A percentile compares a stretch with the other conserved stretches of the same genome.
phyloP scores from a whole-genome alignment of 2,113 vertebrate genomes.

The Poeciliopsis turrubarensis region DNA sequence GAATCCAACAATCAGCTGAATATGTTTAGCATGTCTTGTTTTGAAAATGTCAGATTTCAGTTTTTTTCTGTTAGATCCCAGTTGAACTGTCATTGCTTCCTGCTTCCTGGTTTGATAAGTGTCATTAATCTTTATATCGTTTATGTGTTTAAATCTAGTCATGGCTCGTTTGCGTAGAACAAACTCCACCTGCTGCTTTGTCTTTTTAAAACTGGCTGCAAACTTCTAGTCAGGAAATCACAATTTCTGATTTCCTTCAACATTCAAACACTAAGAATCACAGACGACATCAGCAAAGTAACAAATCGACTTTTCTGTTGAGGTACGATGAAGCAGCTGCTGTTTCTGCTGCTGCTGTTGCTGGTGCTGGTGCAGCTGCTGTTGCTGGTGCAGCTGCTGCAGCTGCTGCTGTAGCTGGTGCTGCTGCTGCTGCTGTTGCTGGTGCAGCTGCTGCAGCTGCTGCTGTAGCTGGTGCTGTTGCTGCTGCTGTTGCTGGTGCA shows the following conservation, averaged over 20 bases:
- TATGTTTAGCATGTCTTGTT: too few species aligned
- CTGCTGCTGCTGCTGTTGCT: too few species aligned
- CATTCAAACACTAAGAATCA: background rate
- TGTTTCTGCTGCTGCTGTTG: too few species aligned
- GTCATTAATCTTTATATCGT: background rate
- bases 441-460: background rate
- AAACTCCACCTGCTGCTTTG: background rate
- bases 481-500: too few species aligned
- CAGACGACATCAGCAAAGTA: background rate
- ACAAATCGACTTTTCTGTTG: background rate
- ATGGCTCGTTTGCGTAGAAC: accelerated
- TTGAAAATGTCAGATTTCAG: background rate
- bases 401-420: too few species aligned
- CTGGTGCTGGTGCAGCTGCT: too few species aligned
- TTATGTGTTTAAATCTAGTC: background rate
- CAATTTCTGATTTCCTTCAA: background rate
- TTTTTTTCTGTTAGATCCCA: background rate
- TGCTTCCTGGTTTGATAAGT: background rate
- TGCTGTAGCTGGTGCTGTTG: background rate
- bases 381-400: too few species aligned
- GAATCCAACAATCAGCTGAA: background rate
- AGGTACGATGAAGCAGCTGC: background rate
- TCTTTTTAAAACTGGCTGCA: background rate
- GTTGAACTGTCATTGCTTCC: background rate
- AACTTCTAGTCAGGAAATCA: background rate